A percentile compares a stretch with the other conserved stretches of the same genome.
These are phyloP conservation scores for Telmatherina bonti DNA, from an alignment of 2,797 vertebrate genomes.

Conservation along the genomic window DNA sequence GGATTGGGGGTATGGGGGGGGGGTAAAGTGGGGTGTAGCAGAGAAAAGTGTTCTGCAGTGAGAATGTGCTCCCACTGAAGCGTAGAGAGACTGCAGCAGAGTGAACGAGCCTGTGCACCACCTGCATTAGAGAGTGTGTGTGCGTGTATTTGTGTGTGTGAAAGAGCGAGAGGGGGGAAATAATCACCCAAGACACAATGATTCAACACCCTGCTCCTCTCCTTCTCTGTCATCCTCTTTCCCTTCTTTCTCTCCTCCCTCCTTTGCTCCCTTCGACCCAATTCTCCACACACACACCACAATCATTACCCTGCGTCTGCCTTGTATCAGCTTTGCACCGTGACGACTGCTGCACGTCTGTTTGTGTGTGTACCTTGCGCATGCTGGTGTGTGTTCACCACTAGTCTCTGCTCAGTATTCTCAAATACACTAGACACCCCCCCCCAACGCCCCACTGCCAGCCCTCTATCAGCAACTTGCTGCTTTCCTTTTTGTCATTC, in stretches of 20 bases:
- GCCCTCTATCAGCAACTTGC: conserved; percentile 24
- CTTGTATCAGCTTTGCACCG: conserved; percentile 53
- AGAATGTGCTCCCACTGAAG: conserved; percentile 85
- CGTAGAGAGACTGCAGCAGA: conserved; percentile 87
- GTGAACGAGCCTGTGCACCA: conserved; percentile 79
- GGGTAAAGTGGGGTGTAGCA: conserved; percentile 44
- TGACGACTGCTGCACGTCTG: conserved; percentile 50
- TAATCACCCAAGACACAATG: conserved; percentile 78
- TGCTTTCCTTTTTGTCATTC: conserved; percentile 40
- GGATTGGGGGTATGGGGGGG: not conserved
- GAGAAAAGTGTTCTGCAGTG: conserved; percentile 81
- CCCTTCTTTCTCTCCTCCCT: conserved; percentile 58
- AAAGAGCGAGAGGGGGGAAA: conserved; percentile 57
- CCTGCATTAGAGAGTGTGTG: conserved; percentile 72
- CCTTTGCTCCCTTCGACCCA: conserved; percentile 68
- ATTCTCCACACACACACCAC: conserved; percentile 65
- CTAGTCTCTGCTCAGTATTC: conserved; percentile 50
- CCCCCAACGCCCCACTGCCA: conserved; percentile 10
- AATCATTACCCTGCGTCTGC: conserved; percentile 59
- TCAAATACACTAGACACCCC: conserved; percentile 22
- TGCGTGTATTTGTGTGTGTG: conserved; percentile 33
- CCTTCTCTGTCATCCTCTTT: conserved; percentile 48
- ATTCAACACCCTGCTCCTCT: conserved; percentile 73
- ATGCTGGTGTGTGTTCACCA: conserved; percentile 35
- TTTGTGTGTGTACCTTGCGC: conserved; percentile 35